Evolutionary conservation across 2,113 vertebrate species (phyloP).

Genomic region (Muntiacus muntjak): DNA sequence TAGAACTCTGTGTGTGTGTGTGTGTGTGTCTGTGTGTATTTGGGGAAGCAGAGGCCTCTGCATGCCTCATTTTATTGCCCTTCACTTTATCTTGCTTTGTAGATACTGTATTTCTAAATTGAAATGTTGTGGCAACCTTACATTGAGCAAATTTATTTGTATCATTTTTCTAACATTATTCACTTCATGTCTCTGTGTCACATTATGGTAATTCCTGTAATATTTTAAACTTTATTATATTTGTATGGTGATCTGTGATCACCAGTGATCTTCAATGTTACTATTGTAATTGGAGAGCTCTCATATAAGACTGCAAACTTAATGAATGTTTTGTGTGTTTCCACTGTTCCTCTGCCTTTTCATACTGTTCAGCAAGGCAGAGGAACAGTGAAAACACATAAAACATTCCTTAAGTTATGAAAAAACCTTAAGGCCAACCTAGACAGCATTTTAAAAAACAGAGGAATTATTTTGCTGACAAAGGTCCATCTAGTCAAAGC

Average conservation of each 20-base stretch:
- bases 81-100: neutral
- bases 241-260: neutral
- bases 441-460: neutral
- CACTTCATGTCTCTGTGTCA: neutral
- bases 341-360: neutral
- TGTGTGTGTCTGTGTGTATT: neutral
- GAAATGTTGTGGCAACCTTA: neutral
- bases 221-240: neutral
- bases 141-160: neutral
- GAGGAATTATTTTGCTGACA: neutral
- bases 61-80: neutral
- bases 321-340: neutral
- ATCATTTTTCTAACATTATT: neutral
- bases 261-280: neutral
- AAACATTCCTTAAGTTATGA: neutral
- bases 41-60: neutral
- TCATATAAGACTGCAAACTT: neutral
- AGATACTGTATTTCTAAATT: neutral
- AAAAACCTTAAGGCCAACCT: neutral
- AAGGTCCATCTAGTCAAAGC: neutral
- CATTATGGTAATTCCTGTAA: neutral
- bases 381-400: neutral
- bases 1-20: neutral
- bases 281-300: neutral
- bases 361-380: neutral